Evolutionary conservation across 2,797 vertebrate species (phyloP).

Genomic region (Helicolenus hilgendorfi): DNA sequence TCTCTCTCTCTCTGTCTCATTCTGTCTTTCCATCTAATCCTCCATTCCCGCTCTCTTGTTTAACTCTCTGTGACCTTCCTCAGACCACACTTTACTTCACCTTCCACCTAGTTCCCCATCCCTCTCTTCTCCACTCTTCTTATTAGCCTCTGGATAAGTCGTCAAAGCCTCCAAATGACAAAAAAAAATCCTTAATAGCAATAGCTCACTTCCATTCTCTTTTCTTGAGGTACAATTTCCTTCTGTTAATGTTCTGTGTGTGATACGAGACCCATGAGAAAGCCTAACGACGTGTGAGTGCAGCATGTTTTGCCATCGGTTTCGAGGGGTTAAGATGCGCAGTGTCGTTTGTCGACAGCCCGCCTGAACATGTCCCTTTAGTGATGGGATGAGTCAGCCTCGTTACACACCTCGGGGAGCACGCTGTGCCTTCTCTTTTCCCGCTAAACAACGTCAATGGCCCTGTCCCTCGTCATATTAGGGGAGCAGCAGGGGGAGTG

Average conservation of each 20-base stretch:
- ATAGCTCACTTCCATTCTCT: neutral
- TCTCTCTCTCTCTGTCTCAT: slow-evolving; percentile 17
- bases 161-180: slow-evolving; percentile 28
- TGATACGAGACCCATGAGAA: slow-evolving; percentile 14
- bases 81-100: slow-evolving; percentile 22
- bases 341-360: slow-evolving; percentile 37
- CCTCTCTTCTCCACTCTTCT: slow-evolving; percentile 17
- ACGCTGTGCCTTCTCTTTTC: slow-evolving; percentile 63
- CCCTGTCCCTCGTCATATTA: slow-evolving; percentile 60
- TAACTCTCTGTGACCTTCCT: slow-evolving; percentile 65
- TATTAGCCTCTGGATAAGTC: slow-evolving; percentile 53
- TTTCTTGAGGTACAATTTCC: neutral
- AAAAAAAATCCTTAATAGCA: slow-evolving; percentile 35
- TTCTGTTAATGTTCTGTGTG: neutral
- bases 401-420: slow-evolving; percentile 78
- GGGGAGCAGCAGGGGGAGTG: slow-evolving; percentile 55
- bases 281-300: neutral
- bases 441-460: slow-evolving; percentile 73
- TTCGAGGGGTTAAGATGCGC: slow-evolving; percentile 59
- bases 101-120: slow-evolving; percentile 8
- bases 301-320: slow-evolving; percentile 1
- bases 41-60: slow-evolving; percentile 31
- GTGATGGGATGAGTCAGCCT: slow-evolving; percentile 85
- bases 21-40: slow-evolving; percentile 50
- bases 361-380: slow-evolving; percentile 59